Percentiles rank a stretch among this genome's conserved stretches.
phyloP scores from a whole-genome alignment of 2,888 invertebrate genomes.

The Dasysyrphus tricinctus region DNA sequence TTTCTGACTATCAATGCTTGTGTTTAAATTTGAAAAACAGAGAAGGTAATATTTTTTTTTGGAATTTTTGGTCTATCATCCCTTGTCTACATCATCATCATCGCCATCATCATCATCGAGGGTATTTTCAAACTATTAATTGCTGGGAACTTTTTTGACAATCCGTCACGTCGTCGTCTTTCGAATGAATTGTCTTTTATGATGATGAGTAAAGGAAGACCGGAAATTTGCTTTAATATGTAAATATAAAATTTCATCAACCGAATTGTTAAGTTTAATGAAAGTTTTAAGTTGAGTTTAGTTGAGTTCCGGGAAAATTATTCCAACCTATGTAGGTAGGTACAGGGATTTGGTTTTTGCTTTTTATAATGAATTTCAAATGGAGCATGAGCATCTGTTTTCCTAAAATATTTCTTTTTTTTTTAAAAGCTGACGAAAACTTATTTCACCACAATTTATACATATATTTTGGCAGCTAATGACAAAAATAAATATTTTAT shows the following conservation, averaged over 20 bases:
- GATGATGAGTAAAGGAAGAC: background rate
- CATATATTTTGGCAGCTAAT: slow-evolving; percentile 21
- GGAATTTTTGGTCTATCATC: slow-evolving; percentile 11
- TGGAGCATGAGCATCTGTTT: slow-evolving; percentile 34
- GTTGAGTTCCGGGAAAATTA: slow-evolving; percentile 46
- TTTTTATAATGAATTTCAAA: slow-evolving; percentile 26
- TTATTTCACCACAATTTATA: slow-evolving; percentile 49
- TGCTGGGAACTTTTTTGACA: slow-evolving; percentile 22
- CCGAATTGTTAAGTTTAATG: slow-evolving; percentile 2
- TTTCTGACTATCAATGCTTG: background rate
- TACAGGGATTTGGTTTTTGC: background rate
- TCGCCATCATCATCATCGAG: background rate
- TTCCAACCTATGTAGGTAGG: background rate
- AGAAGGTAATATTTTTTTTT: background rate
- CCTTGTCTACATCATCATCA: background rate
- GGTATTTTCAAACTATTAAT: slow-evolving; percentile 43
- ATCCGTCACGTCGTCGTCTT: background rate
- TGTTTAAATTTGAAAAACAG: background rate
- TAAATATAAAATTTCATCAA: slow-evolving; percentile 13
- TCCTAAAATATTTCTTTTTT: background rate
- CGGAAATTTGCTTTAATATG: background rate
- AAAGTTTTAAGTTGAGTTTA: background rate
- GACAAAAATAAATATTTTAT: slow-evolving; percentile 43
- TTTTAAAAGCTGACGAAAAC: slow-evolving; percentile 43
- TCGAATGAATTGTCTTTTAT: slow-evolving; percentile 36